These are phyloP conservation scores for Muscidifurax raptorellus DNA, from an alignment of 1,140 invertebrate genomes.

Conservation along the genomic window DNA sequence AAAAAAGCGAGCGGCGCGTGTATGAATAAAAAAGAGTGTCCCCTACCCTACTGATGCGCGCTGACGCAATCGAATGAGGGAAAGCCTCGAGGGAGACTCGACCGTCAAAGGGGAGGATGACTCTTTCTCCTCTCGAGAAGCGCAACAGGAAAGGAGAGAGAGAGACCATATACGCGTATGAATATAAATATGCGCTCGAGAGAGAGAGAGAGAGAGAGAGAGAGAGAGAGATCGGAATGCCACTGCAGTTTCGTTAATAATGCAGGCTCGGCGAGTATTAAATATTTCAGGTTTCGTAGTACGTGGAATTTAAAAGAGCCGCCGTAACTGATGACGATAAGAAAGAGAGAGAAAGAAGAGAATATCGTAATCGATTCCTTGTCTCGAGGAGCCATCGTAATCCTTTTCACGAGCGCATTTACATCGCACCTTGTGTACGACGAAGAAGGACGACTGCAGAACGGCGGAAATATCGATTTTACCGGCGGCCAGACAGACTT, in stretches of 20 bases:
- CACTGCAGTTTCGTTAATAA: background rate
- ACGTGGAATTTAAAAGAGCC: background rate
- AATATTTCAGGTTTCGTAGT: background rate
- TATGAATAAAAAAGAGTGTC: background rate
- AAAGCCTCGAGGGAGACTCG: background rate
- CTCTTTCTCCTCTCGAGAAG: background rate
- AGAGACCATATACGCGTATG: background rate
- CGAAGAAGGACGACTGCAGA: background rate
- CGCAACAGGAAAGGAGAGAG: background rate
- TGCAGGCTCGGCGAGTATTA: background rate
- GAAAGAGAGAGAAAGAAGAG: too few species aligned
- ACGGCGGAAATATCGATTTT: slow-evolving; percentile 58
- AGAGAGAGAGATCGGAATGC: background rate
- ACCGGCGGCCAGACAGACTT: slow-evolving; percentile 51
- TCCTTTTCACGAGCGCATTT: slow-evolving; percentile 15
- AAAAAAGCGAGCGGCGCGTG: background rate
- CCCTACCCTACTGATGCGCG: background rate
- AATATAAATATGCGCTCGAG: background rate
- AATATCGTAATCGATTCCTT: background rate
- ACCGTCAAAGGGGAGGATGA: background rate
- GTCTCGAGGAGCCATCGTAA: slow-evolving; percentile 13
- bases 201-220: too few species aligned
- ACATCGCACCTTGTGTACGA: slow-evolving; percentile 18
- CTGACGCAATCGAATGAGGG: background rate
- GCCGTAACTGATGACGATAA: background rate